phyloP scores from a whole-genome alignment of 1,140 invertebrate species.

The Trichonephila clavipes region DNA sequence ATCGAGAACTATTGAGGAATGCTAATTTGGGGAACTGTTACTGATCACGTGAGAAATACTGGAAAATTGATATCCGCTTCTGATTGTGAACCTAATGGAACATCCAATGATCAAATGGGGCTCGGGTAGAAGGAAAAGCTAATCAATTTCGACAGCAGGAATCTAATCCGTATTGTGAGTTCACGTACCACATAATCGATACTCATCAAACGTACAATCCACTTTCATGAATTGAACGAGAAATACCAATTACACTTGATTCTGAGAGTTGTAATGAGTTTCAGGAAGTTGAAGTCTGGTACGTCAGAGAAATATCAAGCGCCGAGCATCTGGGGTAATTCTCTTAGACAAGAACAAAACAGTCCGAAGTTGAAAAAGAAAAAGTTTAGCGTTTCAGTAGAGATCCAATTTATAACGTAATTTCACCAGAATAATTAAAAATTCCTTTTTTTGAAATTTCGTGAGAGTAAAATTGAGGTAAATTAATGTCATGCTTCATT shows the following conservation, averaged over 20 bases:
- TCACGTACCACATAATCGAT: constrained; percentile 32
- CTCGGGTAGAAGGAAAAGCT: constrained; percentile 2
- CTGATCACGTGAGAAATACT: too few species aligned
- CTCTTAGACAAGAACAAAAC: too few species aligned
- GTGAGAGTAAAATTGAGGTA: too few species aligned
- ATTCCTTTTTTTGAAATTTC: too few species aligned
- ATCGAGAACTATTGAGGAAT: too few species aligned
- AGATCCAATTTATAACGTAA: too few species aligned
- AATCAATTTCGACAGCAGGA: constrained; percentile 5
- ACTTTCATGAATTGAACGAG: constrained; percentile 16
- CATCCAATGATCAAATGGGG: neutral
- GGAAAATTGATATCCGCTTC: neutral
- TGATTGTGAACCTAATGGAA: neutral
- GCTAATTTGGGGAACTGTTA: too few species aligned
- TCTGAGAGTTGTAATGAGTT: constrained; percentile 16
- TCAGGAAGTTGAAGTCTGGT: neutral
- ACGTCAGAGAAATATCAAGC: neutral
- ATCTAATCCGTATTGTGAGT: constrained; percentile 39
- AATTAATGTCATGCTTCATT: too few species aligned
- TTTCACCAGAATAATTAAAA: too few species aligned
- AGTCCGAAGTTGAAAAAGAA: too few species aligned
- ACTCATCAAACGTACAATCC: constrained; percentile 1
- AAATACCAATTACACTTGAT: constrained; percentile 13
- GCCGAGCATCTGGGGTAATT: too few species aligned
- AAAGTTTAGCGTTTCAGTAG: too few species aligned